A percentile compares a stretch with the other conserved stretches of the same genome.
Evolutionary conservation across 30 jellyfish, hydroid and myxozoan genomes (phyloP).

Genomic region (Aurelia coerulea): DNA sequence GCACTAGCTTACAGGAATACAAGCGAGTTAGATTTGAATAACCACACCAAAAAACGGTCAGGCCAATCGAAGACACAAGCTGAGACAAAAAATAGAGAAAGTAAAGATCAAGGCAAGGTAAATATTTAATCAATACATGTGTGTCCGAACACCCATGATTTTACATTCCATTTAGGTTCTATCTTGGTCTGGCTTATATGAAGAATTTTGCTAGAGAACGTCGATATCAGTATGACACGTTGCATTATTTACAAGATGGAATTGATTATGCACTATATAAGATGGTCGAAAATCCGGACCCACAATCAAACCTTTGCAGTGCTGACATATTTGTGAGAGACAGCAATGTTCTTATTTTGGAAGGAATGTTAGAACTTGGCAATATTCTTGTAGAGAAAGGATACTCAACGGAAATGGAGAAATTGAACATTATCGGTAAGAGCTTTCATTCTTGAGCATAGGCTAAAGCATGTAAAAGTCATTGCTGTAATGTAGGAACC

Average conservation of each 20-base stretch:
- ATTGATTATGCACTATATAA: slow-evolving; percentile 31
- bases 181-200: slow-evolving; percentile 63
- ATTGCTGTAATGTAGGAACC: too few relatives aligned
- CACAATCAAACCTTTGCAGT: slow-evolving; percentile 38
- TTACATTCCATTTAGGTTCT: slow-evolving; percentile 30
- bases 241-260: slow-evolving; percentile 60
- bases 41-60: too few relatives aligned
- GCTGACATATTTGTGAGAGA: slow-evolving; percentile 43
- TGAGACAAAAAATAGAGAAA: too few relatives aligned
- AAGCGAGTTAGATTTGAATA: too few relatives aligned
- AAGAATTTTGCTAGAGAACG: slow-evolving; percentile 12
- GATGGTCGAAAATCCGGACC: slow-evolving; percentile 28
- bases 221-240: background rate
- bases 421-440: slow-evolving; percentile 22
- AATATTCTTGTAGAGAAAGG: slow-evolving; percentile 27
- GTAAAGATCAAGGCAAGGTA: too few relatives aligned
- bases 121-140: too few relatives aligned
- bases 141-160: too few relatives aligned
- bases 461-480: too few relatives aligned
- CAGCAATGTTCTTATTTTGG: slow-evolving; percentile 55
- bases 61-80: too few relatives aligned
- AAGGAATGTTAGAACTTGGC: slow-evolving; percentile 73
- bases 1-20: too few relatives aligned
- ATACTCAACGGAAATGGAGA: background rate
- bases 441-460: background rate